Conservation (phyloP, 1,140 invertebrate genomes). For the Calephelis virginiensis region DNA sequence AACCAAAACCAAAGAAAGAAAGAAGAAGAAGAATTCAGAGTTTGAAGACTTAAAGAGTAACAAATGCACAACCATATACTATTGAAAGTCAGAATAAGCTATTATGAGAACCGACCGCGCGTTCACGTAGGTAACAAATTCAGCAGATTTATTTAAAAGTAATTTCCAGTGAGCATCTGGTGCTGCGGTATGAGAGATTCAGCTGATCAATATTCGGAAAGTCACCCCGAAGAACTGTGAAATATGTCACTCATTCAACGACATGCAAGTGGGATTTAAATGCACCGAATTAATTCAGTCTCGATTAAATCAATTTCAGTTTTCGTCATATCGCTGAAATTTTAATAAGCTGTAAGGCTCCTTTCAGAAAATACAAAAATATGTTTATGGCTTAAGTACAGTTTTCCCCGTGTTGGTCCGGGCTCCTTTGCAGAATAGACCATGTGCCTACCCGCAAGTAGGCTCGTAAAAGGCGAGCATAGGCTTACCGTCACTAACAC, state of each 20-base stretch:
- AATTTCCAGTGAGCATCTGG: slow-evolving; percentile 72
- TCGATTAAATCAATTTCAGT: slow-evolving; percentile 4
- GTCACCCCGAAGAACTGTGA: slow-evolving; percentile 62
- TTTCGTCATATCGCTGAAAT: neutral
- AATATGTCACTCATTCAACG: slow-evolving; percentile 66
- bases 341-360: neutral
- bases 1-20: no score
- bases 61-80: no score
- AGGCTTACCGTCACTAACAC: no score
- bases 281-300: neutral
- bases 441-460: no score
- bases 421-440: no score
- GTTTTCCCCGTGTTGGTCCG: no score
- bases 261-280: slow-evolving; percentile 21
- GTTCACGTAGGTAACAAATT: slow-evolving; percentile 39
- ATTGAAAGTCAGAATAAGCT: neutral
- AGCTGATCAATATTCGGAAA: slow-evolving; percentile 72
- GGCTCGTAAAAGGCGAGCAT: no score
- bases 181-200: slow-evolving; percentile 66
- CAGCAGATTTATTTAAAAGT: slow-evolving; percentile 70
- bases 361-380: neutral
- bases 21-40: no score
- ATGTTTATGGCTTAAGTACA: neutral
- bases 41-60: no score
- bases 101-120: slow-evolving; percentile 26